Conservation (phyloP, 2,888 invertebrate species). For the Eupithecia inturbata region DNA sequence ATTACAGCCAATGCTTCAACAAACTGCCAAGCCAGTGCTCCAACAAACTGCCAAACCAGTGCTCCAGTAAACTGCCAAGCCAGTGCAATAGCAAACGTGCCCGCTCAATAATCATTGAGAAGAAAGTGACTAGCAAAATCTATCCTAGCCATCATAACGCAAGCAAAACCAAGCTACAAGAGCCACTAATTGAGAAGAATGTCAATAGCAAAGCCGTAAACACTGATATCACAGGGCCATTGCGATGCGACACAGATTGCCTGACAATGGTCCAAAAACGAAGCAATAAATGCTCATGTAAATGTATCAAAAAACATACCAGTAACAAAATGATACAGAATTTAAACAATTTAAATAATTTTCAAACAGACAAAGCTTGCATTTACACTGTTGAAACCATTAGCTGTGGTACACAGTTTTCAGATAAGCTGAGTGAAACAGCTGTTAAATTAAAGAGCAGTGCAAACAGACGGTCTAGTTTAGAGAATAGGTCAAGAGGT, state of each 20-base stretch:
- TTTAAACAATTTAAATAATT: constrained; percentile 36
- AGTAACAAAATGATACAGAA: constrained; percentile 56
- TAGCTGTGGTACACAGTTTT: constrained; percentile 56
- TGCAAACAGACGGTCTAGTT: constrained; percentile 18
- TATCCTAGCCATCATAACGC: constrained; percentile 43
- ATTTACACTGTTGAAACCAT: constrained; percentile 47
- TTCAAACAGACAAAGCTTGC: constrained; percentile 62
- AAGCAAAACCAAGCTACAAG: constrained; percentile 44
- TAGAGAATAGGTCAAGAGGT: constrained; percentile 14
- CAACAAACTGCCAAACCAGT: constrained; percentile 31
- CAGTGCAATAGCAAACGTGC: constrained; percentile 37
- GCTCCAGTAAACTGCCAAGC: not conserved
- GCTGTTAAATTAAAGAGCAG: constrained; percentile 17
- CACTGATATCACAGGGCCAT: constrained; percentile 57
- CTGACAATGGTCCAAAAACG: constrained; percentile 61
- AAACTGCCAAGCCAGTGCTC: not conserved
- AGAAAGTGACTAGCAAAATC: constrained; percentile 53
- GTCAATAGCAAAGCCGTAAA: constrained; percentile 56
- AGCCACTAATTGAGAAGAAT: constrained; percentile 49
- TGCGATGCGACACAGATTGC: constrained; percentile 58
- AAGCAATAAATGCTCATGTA: constrained; percentile 51
- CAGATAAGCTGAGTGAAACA: constrained; percentile 27
- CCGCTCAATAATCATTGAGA: constrained; percentile 52
- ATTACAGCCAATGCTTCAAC: not conserved
- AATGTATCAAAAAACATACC: constrained; percentile 45